Conservation (phyloP, 2,797 vertebrate genomes). For the Telmatherina bonti region DNA sequence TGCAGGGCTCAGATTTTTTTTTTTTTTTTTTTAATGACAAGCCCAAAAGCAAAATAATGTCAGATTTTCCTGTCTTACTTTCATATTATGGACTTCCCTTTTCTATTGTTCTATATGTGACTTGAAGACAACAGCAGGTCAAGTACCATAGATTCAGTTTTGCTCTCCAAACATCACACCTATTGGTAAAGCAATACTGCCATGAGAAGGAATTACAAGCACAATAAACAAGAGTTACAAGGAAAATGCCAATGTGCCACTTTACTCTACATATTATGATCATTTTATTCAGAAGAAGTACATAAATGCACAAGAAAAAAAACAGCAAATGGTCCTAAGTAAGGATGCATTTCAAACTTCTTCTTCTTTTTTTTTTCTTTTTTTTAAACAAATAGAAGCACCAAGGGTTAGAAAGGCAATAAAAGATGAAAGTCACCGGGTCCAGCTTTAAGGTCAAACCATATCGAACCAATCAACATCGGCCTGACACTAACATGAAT, state of each 20-base stretch:
- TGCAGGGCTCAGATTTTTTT: too few species aligned
- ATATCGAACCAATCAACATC: conserved; percentile 12
- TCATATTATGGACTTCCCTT: too few species aligned
- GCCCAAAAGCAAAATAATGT: too few species aligned
- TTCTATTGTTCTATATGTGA: too few species aligned
- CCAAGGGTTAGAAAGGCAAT: not conserved
- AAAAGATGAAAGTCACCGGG: not conserved
- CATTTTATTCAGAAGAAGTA: not conserved
- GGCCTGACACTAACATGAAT: conserved; percentile 11
- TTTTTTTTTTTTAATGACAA: too few species aligned
- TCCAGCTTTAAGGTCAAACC: not conserved
- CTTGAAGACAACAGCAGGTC: not conserved
- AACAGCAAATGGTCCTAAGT: not conserved
- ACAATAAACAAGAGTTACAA: not conserved
- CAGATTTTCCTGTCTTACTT: too few species aligned
- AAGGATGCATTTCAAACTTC: not conserved
- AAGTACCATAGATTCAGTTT: not conserved
- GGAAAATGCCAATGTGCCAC: not conserved
- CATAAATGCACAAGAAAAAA: not conserved
- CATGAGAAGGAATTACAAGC: not conserved
- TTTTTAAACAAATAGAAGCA: not conserved
- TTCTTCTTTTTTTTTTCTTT: too few species aligned
- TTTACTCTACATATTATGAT: not conserved
- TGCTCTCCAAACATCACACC: not conserved
- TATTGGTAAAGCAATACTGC: not conserved